These are phyloP conservation scores for Aspidoscelis tigris DNA, from an alignment of 2,113 vertebrate genomes.

Conservation along the genomic window DNA sequence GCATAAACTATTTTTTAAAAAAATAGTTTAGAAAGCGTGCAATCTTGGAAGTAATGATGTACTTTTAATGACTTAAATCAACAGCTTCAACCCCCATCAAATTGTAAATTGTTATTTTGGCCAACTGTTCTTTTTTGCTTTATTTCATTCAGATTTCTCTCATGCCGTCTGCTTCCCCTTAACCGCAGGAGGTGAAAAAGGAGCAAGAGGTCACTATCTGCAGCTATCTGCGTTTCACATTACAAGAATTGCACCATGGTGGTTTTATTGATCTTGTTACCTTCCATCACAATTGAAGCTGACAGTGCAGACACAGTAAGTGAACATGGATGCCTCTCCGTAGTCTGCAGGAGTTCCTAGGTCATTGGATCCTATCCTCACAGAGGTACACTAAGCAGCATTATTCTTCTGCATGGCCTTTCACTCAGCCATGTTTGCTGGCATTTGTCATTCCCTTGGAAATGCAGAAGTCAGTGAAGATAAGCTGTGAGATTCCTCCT, in stretches of 20 bases:
- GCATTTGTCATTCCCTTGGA: not conserved
- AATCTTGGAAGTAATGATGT: not conserved
- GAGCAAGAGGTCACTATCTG: slow-evolving; percentile 30
- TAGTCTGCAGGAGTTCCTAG: slow-evolving; percentile 22
- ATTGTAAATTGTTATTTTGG: not conserved
- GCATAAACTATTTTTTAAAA: no score
- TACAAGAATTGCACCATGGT: not conserved
- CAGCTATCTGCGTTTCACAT: not conserved
- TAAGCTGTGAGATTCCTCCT: not conserved
- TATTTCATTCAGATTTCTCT: not conserved
- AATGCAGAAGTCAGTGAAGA: not conserved
- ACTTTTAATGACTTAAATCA: not conserved
- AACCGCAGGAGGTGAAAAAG: not conserved
- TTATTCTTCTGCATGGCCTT: slow-evolving; percentile 5
- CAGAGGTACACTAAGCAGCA: slow-evolving; percentile 19
- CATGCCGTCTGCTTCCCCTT: not conserved
- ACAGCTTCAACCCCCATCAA: not conserved
- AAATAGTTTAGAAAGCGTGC: not conserved
- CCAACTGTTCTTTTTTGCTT: not conserved
- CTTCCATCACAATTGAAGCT: slow-evolving; percentile 29
- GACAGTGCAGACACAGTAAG: slow-evolving; percentile 6
- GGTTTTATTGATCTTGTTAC: slow-evolving; percentile 52
- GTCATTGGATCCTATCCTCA: not conserved
- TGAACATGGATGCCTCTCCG: slow-evolving; percentile 27
- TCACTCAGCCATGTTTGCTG: slow-evolving; percentile 26